These are phyloP conservation scores for Barnardius zonarius DNA, from an alignment of 2,113 vertebrate species.

Conservation along the genomic window DNA sequence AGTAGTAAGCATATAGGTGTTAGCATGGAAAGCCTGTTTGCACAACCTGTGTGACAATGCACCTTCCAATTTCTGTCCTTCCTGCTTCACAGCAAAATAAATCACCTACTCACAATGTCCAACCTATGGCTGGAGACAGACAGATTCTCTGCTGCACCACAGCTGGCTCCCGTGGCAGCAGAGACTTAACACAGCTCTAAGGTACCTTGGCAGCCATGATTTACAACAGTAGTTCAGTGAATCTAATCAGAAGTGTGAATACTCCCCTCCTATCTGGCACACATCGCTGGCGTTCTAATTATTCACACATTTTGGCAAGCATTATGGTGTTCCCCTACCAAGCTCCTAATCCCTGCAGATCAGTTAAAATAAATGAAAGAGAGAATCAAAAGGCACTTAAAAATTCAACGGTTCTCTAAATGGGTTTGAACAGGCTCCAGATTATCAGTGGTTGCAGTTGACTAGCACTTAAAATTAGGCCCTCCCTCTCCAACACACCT, in stretches of 20 bases:
- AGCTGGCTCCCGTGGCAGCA: not conserved
- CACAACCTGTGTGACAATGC: not conserved
- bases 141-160: not conserved
- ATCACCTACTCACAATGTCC: not conserved
- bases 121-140: not conserved
- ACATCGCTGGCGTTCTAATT: slow-evolving; percentile 87
- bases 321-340: slow-evolving; percentile 84
- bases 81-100: not conserved
- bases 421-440: slow-evolving; percentile 89
- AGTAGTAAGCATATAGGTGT: not conserved
- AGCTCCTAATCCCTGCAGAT: slow-evolving; percentile 95
- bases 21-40: not conserved
- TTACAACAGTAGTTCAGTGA: slow-evolving; percentile 90
- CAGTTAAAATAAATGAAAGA: slow-evolving; percentile 98
- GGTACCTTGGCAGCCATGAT: slow-evolving; percentile 80
- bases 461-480: slow-evolving; percentile 75
- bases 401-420: slow-evolving; percentile 87
- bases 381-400: slow-evolving; percentile 94
- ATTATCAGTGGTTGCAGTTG: slow-evolving; percentile 78
- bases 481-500: slow-evolving; percentile 56
- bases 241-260: slow-evolving; percentile 92
- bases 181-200: not conserved
- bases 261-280: slow-evolving; percentile 90
- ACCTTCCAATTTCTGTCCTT: not conserved
- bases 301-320: slow-evolving; percentile 97